Percentiles rank a stretch among this genome's conserved stretches.
Conservation (phyloP, 2,113 vertebrate species). For the Misgurnus anguillicaudatus region DNA sequence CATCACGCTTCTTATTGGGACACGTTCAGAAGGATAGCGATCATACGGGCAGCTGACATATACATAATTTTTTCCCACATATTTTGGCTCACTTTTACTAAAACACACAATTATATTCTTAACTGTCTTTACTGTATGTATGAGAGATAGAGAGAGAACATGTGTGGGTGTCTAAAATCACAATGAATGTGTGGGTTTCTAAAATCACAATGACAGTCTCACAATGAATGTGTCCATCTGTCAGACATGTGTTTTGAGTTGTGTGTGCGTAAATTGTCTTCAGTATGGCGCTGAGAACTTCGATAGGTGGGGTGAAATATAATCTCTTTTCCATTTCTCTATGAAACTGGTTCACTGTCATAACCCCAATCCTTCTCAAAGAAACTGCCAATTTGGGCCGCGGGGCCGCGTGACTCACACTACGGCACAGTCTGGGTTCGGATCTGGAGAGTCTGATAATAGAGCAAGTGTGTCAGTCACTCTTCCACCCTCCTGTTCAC, state of each 20-base stretch:
- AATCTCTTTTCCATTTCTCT: conserved; percentile 55
- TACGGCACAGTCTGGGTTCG: conserved; percentile 38
- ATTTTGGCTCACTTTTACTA: background rate
- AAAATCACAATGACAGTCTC: conserved; percentile 10
- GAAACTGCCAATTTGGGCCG: conserved; percentile 53
- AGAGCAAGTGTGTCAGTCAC: conserved; percentile 55
- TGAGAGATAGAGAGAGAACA: conserved; percentile 4
- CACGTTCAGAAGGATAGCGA: background rate
- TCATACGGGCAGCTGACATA: background rate
- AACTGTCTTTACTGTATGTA: conserved; percentile 23
- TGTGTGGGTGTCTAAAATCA: conserved; percentile 19
- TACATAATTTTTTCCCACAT: background rate
- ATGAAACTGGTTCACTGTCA: conserved; percentile 49
- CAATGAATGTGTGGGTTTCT: conserved; percentile 28
- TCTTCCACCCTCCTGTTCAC: conserved; percentile 17
- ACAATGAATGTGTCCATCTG: conserved; percentile 16
- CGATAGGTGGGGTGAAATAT: conserved; percentile 46
- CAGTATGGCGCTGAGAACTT: conserved; percentile 34
- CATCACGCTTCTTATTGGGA: background rate
- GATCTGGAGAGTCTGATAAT: conserved; percentile 54
- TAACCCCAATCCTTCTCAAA: conserved; percentile 51
- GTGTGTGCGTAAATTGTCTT: conserved; percentile 50
- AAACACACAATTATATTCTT: background rate
- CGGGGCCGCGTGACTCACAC: conserved; percentile 46
- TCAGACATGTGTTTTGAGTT: conserved; percentile 14